phyloP scores from a whole-genome alignment of 2,113 vertebrate genomes.

The Nicator chloris region DNA sequence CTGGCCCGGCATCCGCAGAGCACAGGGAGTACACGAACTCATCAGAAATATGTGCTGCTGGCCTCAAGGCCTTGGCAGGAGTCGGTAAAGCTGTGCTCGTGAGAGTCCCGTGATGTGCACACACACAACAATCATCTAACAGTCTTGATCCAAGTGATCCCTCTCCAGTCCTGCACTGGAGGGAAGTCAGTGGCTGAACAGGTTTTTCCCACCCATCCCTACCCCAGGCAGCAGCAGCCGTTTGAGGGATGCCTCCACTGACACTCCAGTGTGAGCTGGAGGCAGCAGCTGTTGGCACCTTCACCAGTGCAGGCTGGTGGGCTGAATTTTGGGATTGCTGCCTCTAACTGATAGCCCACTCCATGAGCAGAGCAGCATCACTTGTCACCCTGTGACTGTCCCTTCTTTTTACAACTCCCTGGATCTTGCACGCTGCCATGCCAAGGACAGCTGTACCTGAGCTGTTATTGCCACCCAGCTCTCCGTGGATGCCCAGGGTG shows the following conservation, averaged over 20 bases:
- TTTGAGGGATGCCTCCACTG: not conserved
- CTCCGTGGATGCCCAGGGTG: rapidly evolving
- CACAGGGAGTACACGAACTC: not conserved
- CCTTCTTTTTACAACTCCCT: not conserved
- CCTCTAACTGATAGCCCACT: not conserved
- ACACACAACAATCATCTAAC: not conserved
- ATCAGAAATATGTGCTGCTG: not conserved
- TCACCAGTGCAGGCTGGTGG: not conserved
- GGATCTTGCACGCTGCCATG: rapidly evolving
- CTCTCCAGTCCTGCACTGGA: not conserved
- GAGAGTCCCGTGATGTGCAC: not conserved
- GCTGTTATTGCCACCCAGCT: not conserved
- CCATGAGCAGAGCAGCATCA: not conserved
- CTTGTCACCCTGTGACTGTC: not conserved
- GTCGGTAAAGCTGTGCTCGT: not conserved
- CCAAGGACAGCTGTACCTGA: not conserved
- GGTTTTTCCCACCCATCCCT: not conserved
- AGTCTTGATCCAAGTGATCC: rapidly evolving
- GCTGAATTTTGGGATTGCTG: not conserved
- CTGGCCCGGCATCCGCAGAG: not conserved
- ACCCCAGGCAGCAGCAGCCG: not conserved
- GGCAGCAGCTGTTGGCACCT: not conserved
- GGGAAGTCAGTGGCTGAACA: not conserved
- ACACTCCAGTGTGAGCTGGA: rapidly evolving
- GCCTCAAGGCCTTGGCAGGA: not conserved